These are phyloP conservation scores for Adelosebastes latens DNA, from an alignment of 2,797 vertebrate species.

Conservation along the genomic window DNA sequence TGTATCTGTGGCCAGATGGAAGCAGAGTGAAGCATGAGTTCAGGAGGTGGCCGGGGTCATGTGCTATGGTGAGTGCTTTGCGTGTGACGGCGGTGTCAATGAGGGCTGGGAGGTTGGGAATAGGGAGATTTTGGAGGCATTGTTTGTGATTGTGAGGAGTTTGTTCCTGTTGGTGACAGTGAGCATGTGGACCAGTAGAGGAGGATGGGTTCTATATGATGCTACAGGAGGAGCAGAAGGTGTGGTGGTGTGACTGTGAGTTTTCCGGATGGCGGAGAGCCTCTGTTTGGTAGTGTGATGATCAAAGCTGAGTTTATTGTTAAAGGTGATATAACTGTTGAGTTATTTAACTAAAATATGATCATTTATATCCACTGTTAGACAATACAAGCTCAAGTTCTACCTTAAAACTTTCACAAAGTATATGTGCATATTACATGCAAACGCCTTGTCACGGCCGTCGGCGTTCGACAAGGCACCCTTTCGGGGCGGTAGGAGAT, in stretches of 20 bases:
- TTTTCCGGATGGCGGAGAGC: no score
- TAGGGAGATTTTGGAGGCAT: no score
- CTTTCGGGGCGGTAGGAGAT: no score
- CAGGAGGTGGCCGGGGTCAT: not conserved
- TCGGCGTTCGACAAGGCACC: no score
- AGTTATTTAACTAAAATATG: not conserved
- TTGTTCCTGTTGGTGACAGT: not conserved
- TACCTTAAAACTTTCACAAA: not conserved
- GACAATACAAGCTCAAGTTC: not conserved
- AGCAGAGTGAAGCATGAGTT: not conserved
- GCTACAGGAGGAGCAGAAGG: no score
- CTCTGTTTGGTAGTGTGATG: no score
- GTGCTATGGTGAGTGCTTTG: not conserved
- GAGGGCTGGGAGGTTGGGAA: not conserved
- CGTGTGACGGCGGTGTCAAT: not conserved
- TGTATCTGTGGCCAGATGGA: not conserved
- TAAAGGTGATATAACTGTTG: not conserved
- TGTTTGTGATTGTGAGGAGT: no score
- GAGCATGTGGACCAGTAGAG: not conserved
- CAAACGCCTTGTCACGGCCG: not conserved
- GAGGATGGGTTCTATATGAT: not conserved
- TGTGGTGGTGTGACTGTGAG: no score
- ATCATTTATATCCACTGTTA: not conserved
- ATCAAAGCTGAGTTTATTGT: not conserved
- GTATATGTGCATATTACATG: not conserved